A percentile compares a stretch with the other conserved stretches of the same genome.
These are phyloP conservation scores for Rhopalosiphum maidis DNA, from an alignment of 1,140 invertebrate genomes.

Conservation along the genomic window DNA sequence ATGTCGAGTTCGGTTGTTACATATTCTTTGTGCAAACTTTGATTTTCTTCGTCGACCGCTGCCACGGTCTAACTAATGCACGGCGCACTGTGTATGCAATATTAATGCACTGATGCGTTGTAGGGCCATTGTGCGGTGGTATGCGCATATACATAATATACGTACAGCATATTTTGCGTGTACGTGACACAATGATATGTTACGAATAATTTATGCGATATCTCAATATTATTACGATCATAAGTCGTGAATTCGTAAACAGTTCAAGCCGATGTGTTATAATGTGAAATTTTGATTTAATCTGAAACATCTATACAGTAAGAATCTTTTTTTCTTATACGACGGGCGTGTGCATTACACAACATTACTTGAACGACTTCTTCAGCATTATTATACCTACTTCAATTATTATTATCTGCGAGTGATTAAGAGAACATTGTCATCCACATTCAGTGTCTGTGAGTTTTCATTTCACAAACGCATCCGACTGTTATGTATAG, in stretches of 20 bases:
- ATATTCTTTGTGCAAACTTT: constrained; percentile 14
- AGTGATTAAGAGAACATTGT: no score
- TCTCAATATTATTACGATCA: background rate
- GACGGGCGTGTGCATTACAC: background rate
- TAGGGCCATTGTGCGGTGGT: background rate
- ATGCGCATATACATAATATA: background rate
- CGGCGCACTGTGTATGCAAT: constrained; percentile 51
- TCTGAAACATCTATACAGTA: background rate
- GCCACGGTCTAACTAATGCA: background rate
- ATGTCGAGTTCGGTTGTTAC: background rate
- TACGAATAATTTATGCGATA: constrained; percentile 13
- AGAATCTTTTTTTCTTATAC: background rate
- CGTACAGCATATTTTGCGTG: background rate
- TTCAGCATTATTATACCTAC: no score
- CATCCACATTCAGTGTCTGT: no score
- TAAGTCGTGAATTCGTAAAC: background rate
- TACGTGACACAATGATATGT: constrained; percentile 27
- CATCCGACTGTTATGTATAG: no score
- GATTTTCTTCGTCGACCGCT: background rate
- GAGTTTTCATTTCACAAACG: no score
- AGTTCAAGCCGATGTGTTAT: background rate
- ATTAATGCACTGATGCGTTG: constrained; percentile 45
- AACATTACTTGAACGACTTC: no score
- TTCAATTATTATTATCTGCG: no score
- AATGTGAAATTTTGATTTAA: background rate